Evolutionary conservation across 1,140 invertebrate species (phyloP).

Genomic region (Hestina assimilis): DNA sequence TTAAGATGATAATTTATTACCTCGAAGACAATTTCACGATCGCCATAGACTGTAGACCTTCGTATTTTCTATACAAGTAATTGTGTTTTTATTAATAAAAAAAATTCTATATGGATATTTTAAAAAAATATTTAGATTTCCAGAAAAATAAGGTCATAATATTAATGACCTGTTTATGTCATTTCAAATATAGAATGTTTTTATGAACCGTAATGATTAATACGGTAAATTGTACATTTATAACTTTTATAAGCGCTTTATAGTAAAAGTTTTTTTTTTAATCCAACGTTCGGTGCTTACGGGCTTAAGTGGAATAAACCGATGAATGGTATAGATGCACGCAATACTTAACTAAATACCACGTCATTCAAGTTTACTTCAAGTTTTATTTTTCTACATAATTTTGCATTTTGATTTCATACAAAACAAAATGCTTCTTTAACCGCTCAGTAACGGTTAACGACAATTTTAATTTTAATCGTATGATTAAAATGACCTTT

Average conservation of each 20-base stretch:
- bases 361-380: constrained; percentile 21
- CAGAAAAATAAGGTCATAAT: no score
- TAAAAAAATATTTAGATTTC: no score
- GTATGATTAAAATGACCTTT: background rate
- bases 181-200: no score
- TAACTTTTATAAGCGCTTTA: background rate
- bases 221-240: background rate
- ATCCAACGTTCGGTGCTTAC: background rate
- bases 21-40: constrained; percentile 61
- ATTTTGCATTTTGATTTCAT: constrained; percentile 6
- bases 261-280: constrained; percentile 1
- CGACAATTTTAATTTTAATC: background rate
- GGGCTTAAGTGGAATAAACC: constrained; percentile 28
- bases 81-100: background rate
- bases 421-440: background rate
- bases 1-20: constrained; percentile 77
- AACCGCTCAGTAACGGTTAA: background rate
- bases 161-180: no score
- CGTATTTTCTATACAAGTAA: background rate
- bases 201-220: no score
- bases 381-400: constrained; percentile 12
- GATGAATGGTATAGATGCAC: constrained; percentile 33
- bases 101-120: no score
- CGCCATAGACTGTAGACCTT: constrained; percentile 28
- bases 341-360: constrained; percentile 31